Evolutionary conservation across 1,140 invertebrate species (phyloP), one percentile per base, ranked within the genome.

Genomic region (Bombus impatiens): DNA sequence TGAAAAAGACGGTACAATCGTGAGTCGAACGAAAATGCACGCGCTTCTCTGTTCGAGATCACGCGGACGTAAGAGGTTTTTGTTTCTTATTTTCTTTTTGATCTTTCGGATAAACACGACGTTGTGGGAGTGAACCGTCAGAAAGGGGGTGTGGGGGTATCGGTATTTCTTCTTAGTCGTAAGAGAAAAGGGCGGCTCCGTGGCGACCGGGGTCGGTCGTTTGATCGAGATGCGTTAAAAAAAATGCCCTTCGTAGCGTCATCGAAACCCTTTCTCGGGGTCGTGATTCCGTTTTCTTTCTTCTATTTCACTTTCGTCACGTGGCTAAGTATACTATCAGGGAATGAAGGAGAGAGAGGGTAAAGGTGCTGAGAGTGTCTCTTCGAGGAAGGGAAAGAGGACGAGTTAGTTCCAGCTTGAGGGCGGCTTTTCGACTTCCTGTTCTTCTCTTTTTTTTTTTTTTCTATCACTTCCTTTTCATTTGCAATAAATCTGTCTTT

Each of bases 181-280:
- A 79, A 47, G 76, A 79, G 42, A 68, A 62, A 35, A 67, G 28
- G 53, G n/a, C 32, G 35, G 68, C 35, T 68, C 35, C 37, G n/a
- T 35, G 42, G 8, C 44, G 67, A 47, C 32, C 65, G 68, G 15
- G 13, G 32, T 67, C 9, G 22, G 15, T 75, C 10, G 72, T 76
- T 42, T 15, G 53, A 65, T 75, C 35, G 77, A 74, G 77, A 78
- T 72, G 77, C 77, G 67, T 84, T 72, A 81, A 82, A 82, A 72
- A 82, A 78, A 85, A 85, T 86, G 84, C 84, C 84, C 84, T 82
- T 81, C 47, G 59, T 32, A 86, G 59, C 42, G 15, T 74, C 15
- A 25, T 37, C 65, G 9, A 9, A 37, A 37, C 57, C 70, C 70
- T 68, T 37, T 22, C 22, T 40, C 18, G 8, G 10, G 35, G 1